Base-by-base conservation (phyloP, 2,113 vertebrate genomes). In the Poeciliopsis retropinna region DNA sequence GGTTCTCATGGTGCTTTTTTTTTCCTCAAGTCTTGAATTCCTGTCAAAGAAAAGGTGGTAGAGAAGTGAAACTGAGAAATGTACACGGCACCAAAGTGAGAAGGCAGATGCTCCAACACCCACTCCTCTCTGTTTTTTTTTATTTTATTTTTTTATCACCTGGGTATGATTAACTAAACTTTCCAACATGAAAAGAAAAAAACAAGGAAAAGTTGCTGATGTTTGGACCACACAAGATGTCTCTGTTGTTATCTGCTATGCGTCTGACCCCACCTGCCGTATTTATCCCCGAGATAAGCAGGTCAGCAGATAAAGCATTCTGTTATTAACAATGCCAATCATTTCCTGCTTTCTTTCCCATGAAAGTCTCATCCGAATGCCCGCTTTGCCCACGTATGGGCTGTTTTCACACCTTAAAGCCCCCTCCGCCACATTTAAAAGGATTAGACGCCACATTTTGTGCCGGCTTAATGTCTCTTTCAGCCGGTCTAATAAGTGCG, bases 391-490 rank as follows among this genome's bases (percentile, higher is more conserved):
- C 91, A 84, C 54, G 76, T 70, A 66, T 67, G 73, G 87, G 75
- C 80, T 72, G 78, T 79, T 67, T 89, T 88, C 87, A 73, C 91
- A 95, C 94, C 95, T 94, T 93, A 90, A 92, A 92, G 89, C 92
- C 92, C 92, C 51, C 92, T 82, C 83, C 63, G 89, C 93, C 94
- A 93, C 92, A 86, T 95, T 94, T 95, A 95, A 95, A 95, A 92
- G 94, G 94, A 95, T 95, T 95, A 95, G 92, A 93, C 90, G 92
- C 92, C 91, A 94, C 93, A 93, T 94, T 95, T 95, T 95, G 93
- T 91, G 92, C 90, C 70, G 93, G 84, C 92, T 94, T 95, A 95
- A 95, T 95, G 93, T 94, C 90, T 94, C 93, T 95, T 95, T 95
- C 92, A 95, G 94, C 88, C 85, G 84, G 91, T 87, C 93, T 94